phyloP scores from a whole-genome alignment of 2,797 vertebrate genomes.

The Lutra lutra region DNA sequence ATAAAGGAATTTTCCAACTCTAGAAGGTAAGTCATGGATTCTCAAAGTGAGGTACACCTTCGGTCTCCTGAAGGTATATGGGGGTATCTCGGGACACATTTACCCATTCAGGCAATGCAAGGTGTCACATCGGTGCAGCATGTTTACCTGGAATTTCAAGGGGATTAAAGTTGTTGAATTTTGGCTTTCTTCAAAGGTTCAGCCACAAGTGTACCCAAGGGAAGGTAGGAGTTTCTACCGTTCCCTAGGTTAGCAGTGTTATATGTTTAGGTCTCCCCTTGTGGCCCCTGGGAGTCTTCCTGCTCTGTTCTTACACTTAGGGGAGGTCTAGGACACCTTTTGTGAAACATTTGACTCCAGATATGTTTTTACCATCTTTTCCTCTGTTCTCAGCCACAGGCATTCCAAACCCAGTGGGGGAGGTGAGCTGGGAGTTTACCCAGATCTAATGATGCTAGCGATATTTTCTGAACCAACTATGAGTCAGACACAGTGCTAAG shows the following conservation, averaged over 20 bases:
- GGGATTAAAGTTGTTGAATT: not conserved
- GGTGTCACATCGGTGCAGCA: rapidly evolving
- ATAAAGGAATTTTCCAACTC: not conserved
- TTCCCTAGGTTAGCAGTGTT: not conserved
- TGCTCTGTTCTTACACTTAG: not conserved
- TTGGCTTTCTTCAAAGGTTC: not conserved
- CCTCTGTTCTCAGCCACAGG: not conserved
- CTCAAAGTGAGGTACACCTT: not conserved
- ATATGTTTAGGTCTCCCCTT: not conserved
- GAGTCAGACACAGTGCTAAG: not conserved
- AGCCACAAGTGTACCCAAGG: not conserved
- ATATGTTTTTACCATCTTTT: not conserved
- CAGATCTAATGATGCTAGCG: not conserved
- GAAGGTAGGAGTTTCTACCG: not conserved
- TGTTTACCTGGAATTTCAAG: not conserved
- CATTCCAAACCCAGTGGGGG: not conserved
- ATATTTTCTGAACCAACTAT: not conserved
- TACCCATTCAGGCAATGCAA: not conserved
- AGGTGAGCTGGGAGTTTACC: not conserved
- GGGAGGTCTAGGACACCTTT: not conserved
- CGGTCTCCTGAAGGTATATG: not conserved
- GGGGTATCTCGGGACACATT: too few relatives aligned
- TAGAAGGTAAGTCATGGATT: not conserved
- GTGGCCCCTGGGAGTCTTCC: not conserved
- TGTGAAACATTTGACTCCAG: not conserved